Base-by-base conservation (phyloP, 2,888 invertebrate species). In the Habroteleia sp. region DNA sequence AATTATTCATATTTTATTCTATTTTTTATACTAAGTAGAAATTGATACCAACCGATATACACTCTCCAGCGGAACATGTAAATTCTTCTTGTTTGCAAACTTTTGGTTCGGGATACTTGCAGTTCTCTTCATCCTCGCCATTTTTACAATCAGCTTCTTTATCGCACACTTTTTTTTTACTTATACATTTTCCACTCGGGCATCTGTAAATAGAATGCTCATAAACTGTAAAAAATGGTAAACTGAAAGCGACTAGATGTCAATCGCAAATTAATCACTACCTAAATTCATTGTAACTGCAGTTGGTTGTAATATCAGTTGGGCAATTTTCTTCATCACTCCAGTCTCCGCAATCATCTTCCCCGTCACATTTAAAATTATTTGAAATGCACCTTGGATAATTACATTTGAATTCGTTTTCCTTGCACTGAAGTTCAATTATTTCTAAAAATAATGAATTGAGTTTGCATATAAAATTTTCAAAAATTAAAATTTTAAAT, bases 331-430 rank as follows among this genome's bases (percentile, higher is more conserved):
- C 93, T 84, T 96, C 96, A 82, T 96, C 96, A 54, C 94, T 95
- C 93, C 94, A 94, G 84, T 96, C 96, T 0, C 94, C 95, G 82
- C 96, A 96, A 84, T 96, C 96, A 82, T 95, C 94, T 83, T 96
- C 95, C 0, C 94, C 94, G 79, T 96, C 96, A 84, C 96, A 96
- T 74, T 93, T 92, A 84, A 94, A 96, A 68, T 93, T 92, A 79
- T 91, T 91, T 29, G 93, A 91, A 39, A 96, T 93, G 85, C 96
- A 96, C 60, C 93, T 91, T 17, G 91, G 90, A 82, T 93, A 93
- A 65, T 91, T 89, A 82, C 95, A 96, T 85, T 93, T 93, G 77
- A 95, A 94, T 83, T 95, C 94, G 4, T 92, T 92, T 69, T 93
- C 93, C 7, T 92, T 92, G 83, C 95, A 95, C 37, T 91, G 80